Conservation (phyloP, 2,888 invertebrate genomes). For the Caenorhabditis doughertyi region DNA sequence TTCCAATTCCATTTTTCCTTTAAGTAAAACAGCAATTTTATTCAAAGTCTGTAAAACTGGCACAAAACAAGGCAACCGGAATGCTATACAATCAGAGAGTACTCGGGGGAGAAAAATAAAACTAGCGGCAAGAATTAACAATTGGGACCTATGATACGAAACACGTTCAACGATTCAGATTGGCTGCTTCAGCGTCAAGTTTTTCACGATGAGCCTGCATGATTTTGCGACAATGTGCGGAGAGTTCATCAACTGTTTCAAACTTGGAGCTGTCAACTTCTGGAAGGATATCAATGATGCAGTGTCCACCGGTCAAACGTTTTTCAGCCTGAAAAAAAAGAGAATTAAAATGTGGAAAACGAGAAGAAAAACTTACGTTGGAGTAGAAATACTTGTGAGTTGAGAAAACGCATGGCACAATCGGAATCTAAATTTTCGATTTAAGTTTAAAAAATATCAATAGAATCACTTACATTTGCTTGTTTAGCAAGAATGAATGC, state of each 20-base stretch:
- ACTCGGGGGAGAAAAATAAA: slow-evolving; percentile 8
- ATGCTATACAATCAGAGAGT: slow-evolving; percentile 7
- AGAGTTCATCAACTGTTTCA: slow-evolving; percentile 71
- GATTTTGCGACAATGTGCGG: slow-evolving; percentile 67
- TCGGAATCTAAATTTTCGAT: slow-evolving; percentile 86
- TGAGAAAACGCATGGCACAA: slow-evolving; percentile 93
- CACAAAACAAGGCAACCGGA: slow-evolving; percentile 17
- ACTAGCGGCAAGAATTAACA: slow-evolving; percentile 57
- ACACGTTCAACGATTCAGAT: slow-evolving; percentile 21
- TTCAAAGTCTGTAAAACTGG: too few relatives aligned
- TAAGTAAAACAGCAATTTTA: too few relatives aligned
- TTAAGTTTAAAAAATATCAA: too few relatives aligned
- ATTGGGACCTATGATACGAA: slow-evolving; percentile 22
- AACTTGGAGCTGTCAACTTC: slow-evolving; percentile 70
- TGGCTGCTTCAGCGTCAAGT: slow-evolving; percentile 54
- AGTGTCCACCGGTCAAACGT: slow-evolving; percentile 66
- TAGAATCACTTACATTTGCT: slow-evolving; percentile 69
- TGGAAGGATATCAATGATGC: slow-evolving; percentile 70
- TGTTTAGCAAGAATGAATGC: slow-evolving; percentile 92
- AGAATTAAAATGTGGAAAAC: background rate
- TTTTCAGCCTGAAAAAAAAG: slow-evolving; percentile 63
- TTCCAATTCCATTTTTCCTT: background rate
- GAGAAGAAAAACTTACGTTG: slow-evolving; percentile 71
- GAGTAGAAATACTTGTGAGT: slow-evolving; percentile 87
- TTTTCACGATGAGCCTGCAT: slow-evolving; percentile 67